Base-by-base conservation (phyloP, 2,888 invertebrate genomes). In the Cheilosia pagana region DNA sequence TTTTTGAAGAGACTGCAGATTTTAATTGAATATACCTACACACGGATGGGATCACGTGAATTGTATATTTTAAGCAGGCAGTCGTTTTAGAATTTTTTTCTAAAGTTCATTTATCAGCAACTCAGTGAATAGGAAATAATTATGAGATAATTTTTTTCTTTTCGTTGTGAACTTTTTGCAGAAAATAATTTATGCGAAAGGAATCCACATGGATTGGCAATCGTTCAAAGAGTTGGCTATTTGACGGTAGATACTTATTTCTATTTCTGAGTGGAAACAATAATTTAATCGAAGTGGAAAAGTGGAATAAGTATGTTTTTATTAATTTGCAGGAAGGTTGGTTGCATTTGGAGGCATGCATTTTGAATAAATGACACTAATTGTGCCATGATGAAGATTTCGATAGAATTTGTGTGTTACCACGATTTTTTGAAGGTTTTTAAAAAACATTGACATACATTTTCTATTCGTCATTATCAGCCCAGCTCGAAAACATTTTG, bases 111-210 rank as follows among this genome's bases (percentile, higher is more conserved):
- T 60, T 63, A 55, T 62, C 23, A 50, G 43, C 62, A 72, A 82
- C 48, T 71, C 82, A 82, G 41, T 48, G 77, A 77, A 72, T 50
- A 77, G 82, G 82, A 82, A 82, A 77, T 67, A 71, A 68, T 82
- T 72, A 72, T 72, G 55, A 48, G 62, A 67, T 28, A 65, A 67
- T 67, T 70, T 45, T 63, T 50, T 21, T 67, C 62, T 45, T 63
- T 50, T 21, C 12, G 25, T 52, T 57, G 28, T 28, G 21, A 52
- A 52, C 10, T 43, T 21, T 25, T 23, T 41, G 21, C 25, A 10
- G 23, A 10, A 55, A 57, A 48, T 16, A 59, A 70, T 70, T 59
- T 57, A 70, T 71, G 60, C 41, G 52, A 19, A 19, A 19, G 50
- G 8, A 68, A 31, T 68, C 25, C 14, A 71, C 52, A 28, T 43